Percentiles rank a stretch among this genome's conserved stretches.
phyloP scores from a whole-genome alignment of 2,797 vertebrate genomes.

The Chloroceryle inda region DNA sequence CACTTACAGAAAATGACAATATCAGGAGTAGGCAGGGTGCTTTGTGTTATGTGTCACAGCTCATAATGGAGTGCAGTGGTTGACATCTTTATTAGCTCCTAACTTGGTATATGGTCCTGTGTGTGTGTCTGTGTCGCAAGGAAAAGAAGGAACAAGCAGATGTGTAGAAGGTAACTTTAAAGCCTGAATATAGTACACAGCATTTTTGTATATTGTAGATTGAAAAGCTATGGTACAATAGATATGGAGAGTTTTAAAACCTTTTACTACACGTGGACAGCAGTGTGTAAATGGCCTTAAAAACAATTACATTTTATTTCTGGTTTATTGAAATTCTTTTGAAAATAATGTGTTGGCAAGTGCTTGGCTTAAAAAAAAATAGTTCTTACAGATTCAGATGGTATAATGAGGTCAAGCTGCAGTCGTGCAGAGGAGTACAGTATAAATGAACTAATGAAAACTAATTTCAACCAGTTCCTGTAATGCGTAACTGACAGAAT shows the following conservation, averaged over 20 bases:
- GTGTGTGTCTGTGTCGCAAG: accelerated
- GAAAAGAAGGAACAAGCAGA: neutral
- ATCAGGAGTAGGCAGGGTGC: constrained; percentile 49
- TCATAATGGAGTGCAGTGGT: constrained; percentile 24
- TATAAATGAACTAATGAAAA: constrained; percentile 34
- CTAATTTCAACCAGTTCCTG: constrained; percentile 35
- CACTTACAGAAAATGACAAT: constrained; percentile 56
- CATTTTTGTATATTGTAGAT: neutral
- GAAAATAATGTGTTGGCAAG: neutral
- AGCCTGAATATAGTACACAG: neutral
- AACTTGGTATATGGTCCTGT: neutral
- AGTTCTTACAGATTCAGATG: neutral
- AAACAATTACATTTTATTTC: neutral
- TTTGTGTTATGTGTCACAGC: constrained; percentile 51
- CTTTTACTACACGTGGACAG: neutral
- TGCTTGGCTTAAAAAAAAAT: neutral
- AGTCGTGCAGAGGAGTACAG: neutral
- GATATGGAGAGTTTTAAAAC: neutral
- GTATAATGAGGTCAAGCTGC: neutral
- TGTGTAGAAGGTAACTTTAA: neutral
- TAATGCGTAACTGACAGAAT: constrained; percentile 5
- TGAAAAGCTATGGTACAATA: neutral
- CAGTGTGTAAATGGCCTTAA: neutral
- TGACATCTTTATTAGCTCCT: constrained; percentile 70
- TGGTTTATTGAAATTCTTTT: neutral